Evolutionary conservation across 2,113 vertebrate species (phyloP).

Genomic region (Malurus melanocephalus): DNA sequence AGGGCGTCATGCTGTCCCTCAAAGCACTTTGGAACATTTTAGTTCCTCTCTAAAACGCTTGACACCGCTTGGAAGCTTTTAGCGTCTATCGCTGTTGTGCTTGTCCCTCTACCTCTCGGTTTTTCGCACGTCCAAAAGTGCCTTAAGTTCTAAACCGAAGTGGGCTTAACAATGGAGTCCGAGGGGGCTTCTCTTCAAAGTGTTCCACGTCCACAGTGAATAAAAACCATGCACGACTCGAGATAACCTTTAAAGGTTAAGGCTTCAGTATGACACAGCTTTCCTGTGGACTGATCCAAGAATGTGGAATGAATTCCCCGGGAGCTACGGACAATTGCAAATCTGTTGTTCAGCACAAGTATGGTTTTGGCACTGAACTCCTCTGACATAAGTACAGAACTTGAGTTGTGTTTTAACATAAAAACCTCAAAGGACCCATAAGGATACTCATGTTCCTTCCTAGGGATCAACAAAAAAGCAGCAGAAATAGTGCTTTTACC

Average conservation of each 20-base stretch:
- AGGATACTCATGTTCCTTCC: neutral
- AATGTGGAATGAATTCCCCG: neutral
- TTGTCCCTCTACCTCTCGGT: neutral
- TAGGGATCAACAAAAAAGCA: neutral
- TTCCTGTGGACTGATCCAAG: neutral
- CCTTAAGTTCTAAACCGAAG: neutral
- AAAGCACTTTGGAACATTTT: neutral
- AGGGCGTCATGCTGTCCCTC: no score
- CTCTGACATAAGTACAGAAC: neutral
- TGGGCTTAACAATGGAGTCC: accelerated
- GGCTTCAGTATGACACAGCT: neutral
- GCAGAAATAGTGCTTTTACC: neutral
- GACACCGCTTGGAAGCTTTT: no score
- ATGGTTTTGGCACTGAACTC: neutral
- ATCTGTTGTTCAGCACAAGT: neutral
- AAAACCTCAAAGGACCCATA: neutral
- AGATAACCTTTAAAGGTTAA: neutral
- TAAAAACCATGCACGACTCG: neutral
- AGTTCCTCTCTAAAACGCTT: neutral
- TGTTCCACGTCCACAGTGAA: accelerated
- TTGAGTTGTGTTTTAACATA: neutral
- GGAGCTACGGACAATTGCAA: neutral
- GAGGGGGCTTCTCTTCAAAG: neutral
- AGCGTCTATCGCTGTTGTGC: neutral
- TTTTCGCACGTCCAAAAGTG: neutral